Conservation (phyloP, 2,797 vertebrate species). For the Gymnothorax reevesii region DNA sequence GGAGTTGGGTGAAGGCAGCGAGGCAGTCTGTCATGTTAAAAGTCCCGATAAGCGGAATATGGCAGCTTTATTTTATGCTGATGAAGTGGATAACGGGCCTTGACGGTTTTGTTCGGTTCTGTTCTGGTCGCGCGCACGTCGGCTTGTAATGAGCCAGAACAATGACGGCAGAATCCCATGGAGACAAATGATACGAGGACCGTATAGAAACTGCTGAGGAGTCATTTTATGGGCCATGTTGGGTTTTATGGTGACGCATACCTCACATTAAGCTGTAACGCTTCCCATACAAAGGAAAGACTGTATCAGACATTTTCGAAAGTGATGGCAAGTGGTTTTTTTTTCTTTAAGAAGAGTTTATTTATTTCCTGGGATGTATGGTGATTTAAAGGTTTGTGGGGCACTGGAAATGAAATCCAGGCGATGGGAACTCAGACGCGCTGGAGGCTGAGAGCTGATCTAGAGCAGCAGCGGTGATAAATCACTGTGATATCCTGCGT, state of each 20-base stretch:
- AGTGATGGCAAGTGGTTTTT: background rate
- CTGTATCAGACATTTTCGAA: background rate
- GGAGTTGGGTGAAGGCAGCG: background rate
- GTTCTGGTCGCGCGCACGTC: background rate
- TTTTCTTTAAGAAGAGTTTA: background rate
- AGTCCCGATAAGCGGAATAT: background rate
- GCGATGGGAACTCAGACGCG: constrained; percentile 22
- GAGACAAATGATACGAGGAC: background rate
- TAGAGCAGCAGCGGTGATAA: constrained; percentile 59
- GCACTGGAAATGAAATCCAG: constrained; percentile 24
- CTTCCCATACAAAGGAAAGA: background rate
- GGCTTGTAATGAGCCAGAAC: background rate
- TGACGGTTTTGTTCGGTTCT: background rate
- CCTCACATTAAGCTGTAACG: constrained; percentile 2
- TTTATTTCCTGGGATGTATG: constrained; percentile 12
- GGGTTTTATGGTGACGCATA: background rate
- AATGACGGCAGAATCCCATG: background rate
- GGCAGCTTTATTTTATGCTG: constrained; percentile 10
- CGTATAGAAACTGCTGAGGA: constrained; percentile 1
- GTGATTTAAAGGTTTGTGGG: background rate
- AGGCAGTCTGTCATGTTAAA: constrained; percentile 18
- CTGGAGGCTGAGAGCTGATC: constrained; percentile 49
- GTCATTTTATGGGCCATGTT: background rate
- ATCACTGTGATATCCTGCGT: constrained; percentile 69
- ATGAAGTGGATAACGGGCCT: constrained; percentile 1